A percentile compares a stretch with the other conserved stretches of the same genome.
phyloP scores from a whole-genome alignment of 2,113 vertebrate genomes.

The Symphodus melops region DNA sequence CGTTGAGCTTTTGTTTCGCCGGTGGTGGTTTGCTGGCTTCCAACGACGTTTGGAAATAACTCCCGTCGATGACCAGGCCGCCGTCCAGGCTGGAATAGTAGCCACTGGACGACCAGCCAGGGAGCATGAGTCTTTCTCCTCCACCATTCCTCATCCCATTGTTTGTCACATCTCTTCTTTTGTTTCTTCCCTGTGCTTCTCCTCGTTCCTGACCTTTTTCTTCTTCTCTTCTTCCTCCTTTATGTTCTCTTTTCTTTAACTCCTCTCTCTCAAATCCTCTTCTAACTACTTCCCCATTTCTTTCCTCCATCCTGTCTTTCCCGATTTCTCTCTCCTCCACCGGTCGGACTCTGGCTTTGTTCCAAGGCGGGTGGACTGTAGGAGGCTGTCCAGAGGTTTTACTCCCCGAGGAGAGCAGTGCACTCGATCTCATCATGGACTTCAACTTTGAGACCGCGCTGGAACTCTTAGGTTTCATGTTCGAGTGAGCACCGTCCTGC shows the following conservation, averaged over 20 bases:
- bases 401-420: slow-evolving; percentile 54
- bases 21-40: slow-evolving; percentile 74
- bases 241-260: slow-evolving; percentile 23
- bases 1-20: slow-evolving; percentile 78
- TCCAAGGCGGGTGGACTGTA: slow-evolving; percentile 84
- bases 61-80: slow-evolving; percentile 82
- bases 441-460: slow-evolving; percentile 74
- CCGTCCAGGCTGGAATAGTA: slow-evolving; percentile 63
- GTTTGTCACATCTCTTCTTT: slow-evolving; percentile 19
- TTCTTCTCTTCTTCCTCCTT: slow-evolving; percentile 30
- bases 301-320: slow-evolving; percentile 35
- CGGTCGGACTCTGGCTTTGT: slow-evolving; percentile 88
- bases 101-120: slow-evolving; percentile 70
- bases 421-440: slow-evolving; percentile 77
- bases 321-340: slow-evolving; percentile 70
- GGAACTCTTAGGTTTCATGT: slow-evolving; percentile 25
- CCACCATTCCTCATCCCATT: slow-evolving; percentile 51
- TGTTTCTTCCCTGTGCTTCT: slow-evolving; percentile 35
- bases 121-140: slow-evolving; percentile 60
- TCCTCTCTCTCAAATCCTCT: slow-evolving; percentile 13
- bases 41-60: slow-evolving; percentile 84
- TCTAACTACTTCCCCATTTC: neutral
- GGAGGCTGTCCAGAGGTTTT: slow-evolving; percentile 72
- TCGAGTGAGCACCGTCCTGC: neutral
- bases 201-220: slow-evolving; percentile 18